Conservation (phyloP, 2,888 invertebrate species). For the Argynnis bischoffii region DNA sequence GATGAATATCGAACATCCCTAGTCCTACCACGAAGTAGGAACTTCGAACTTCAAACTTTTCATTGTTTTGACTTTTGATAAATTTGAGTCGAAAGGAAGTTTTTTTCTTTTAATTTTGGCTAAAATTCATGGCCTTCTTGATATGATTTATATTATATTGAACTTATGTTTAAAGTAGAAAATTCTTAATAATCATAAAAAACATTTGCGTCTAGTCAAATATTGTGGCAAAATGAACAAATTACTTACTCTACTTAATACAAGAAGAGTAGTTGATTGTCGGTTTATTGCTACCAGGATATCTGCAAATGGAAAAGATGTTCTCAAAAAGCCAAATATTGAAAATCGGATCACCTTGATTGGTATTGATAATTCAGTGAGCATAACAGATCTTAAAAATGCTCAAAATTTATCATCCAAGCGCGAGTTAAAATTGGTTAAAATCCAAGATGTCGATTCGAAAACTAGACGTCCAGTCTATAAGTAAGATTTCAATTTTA, state of each 20-base stretch:
- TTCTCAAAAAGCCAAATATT: conserved; percentile 65
- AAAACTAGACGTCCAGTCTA: conserved; percentile 87
- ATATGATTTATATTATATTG: conserved; percentile 24
- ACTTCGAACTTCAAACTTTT: no score
- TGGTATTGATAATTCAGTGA: conserved; percentile 79
- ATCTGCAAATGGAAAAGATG: conserved; percentile 69
- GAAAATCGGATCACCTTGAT: conserved; percentile 85
- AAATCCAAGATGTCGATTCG: conserved; percentile 85
- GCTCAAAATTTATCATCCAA: conserved; percentile 87
- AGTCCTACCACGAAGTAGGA: no score
- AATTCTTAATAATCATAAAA: not conserved
- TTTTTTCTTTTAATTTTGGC: no score
- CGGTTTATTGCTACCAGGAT: conserved; percentile 58
- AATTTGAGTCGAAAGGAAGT: no score
- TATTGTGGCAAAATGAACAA: conserved; percentile 53
- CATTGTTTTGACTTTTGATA: no score
- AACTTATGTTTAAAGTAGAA: not conserved
- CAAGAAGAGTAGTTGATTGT: conserved; percentile 53
- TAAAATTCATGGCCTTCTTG: conserved; percentile 14
- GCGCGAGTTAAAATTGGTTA: conserved; percentile 86
- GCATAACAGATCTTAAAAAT: conserved; percentile 84
- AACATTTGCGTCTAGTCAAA: not conserved
- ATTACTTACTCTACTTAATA: conserved; percentile 50
- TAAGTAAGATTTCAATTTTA: conserved; percentile 67
- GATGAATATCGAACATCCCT: no score